These are phyloP conservation scores for Geothlypis trichas DNA, from an alignment of 2,113 vertebrate genomes.

Conservation along the genomic window DNA sequence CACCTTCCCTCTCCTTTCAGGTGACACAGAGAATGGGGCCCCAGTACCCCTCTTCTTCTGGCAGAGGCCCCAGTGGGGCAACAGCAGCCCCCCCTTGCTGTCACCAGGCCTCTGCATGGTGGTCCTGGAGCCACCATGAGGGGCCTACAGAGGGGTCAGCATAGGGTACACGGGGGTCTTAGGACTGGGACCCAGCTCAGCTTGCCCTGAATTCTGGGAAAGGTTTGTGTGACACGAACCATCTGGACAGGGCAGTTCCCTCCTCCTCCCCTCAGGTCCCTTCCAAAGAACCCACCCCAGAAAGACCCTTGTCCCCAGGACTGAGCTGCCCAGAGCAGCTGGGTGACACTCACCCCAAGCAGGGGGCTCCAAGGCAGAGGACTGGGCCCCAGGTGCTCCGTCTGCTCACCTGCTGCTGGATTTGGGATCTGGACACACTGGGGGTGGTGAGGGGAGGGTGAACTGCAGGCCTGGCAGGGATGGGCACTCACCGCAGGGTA, in stretches of 20 bases:
- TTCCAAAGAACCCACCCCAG: neutral
- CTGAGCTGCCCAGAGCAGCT: fast-evolving
- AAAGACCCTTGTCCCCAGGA: neutral
- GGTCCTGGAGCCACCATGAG: neutral
- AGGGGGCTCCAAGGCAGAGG: fast-evolving
- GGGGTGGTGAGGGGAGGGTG: fast-evolving
- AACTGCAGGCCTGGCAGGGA: fast-evolving
- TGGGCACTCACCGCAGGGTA: neutral
- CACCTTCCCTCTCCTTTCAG: neutral
- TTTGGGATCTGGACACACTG: fast-evolving
- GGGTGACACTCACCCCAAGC: neutral
- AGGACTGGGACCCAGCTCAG: neutral
- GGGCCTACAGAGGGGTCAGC: fast-evolving
- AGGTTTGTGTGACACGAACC: neutral
- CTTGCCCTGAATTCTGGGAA: neutral
- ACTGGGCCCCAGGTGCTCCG: neutral
- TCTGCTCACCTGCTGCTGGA: neutral
- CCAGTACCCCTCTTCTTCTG: neutral
- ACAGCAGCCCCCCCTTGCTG: neutral
- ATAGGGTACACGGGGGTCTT: neutral
- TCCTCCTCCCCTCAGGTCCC: neutral
- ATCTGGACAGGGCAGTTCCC: neutral
- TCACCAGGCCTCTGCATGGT: neutral
- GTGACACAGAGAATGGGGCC: neutral
- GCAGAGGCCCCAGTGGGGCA: neutral